These are phyloP conservation scores for Ceratosolen solmsi DNA, from an alignment of 1,140 invertebrate species.

Conservation along the genomic window DNA sequence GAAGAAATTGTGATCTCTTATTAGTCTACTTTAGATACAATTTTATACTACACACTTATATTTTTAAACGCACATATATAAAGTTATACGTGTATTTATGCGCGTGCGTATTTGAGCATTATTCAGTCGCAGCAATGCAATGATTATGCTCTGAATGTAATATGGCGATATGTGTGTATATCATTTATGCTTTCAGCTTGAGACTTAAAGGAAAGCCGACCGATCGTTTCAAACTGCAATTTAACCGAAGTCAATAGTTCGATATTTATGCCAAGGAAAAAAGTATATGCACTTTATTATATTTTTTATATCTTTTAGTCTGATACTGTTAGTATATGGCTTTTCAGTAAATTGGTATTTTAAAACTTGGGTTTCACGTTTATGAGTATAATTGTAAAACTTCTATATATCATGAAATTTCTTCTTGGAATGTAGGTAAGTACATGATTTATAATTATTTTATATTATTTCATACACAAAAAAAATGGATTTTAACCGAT, in stretches of 20 bases:
- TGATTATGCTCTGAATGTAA: not conserved
- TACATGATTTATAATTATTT: not conserved
- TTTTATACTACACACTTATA: not conserved
- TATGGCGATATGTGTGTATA: not conserved
- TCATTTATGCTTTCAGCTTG: not conserved
- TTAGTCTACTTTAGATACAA: not conserved
- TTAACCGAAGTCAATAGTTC: not conserved
- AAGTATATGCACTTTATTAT: not conserved
- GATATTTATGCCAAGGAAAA: not conserved
- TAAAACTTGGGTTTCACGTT: not conserved
- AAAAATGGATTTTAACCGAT: not conserved
- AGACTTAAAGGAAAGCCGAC: not conserved
- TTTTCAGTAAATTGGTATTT: not conserved
- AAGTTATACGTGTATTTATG: not conserved
- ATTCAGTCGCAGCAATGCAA: not conserved
- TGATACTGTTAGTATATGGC: too few relatives aligned
- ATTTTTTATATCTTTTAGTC: not conserved
- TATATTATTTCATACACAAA: not conserved
- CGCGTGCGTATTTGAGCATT: too few relatives aligned
- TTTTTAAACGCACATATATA: not conserved
- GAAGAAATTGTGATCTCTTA: not conserved
- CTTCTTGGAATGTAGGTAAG: not conserved
- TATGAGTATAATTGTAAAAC: not conserved
- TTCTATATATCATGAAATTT: conserved; percentile 1
- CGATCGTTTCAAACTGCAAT: not conserved